phyloP scores from a whole-genome alignment of 2,113 vertebrate genomes.

The Eclectus roratus region DNA sequence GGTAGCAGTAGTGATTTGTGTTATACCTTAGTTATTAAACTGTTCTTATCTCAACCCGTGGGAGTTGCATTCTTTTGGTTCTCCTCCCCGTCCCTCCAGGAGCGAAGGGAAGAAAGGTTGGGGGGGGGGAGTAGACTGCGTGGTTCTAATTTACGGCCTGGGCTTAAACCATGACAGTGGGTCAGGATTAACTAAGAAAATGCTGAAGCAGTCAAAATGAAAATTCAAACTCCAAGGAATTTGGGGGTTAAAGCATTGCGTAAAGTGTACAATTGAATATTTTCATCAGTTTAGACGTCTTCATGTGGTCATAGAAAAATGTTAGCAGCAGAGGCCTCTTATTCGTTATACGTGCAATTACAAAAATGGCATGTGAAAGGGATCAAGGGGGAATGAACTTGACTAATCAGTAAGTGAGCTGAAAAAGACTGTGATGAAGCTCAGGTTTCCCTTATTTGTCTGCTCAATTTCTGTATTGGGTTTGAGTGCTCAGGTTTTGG shows the following conservation, averaged over 20 bases:
- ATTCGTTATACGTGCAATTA: constrained; percentile 1
- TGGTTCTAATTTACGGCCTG: too few species aligned
- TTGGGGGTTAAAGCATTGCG: neutral
- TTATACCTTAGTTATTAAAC: too few species aligned
- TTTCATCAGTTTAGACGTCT: neutral
- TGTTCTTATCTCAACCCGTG: too few species aligned
- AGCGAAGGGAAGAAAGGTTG: too few species aligned
- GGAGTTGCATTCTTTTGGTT: too few species aligned
- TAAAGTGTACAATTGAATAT: neutral
- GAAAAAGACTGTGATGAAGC: neutral
- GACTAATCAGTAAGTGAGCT: neutral
- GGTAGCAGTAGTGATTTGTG: too few species aligned
- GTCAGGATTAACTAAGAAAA: neutral
- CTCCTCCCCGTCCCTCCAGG: too few species aligned
- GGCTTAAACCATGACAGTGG: too few species aligned
- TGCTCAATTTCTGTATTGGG: neutral
- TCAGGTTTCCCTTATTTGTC: neutral
- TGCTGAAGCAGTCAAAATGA: neutral
- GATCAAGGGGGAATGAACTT: neutral
- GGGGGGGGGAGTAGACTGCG: too few species aligned
- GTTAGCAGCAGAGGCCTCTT: neutral
- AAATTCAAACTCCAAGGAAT: neutral
- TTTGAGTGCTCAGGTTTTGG: neutral
- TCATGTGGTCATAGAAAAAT: neutral
- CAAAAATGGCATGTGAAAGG: neutral